A percentile compares a stretch with the other conserved stretches of the same genome.
phyloP scores from a whole-genome alignment of 2,797 vertebrate genomes.

The Clamator glandarius region DNA sequence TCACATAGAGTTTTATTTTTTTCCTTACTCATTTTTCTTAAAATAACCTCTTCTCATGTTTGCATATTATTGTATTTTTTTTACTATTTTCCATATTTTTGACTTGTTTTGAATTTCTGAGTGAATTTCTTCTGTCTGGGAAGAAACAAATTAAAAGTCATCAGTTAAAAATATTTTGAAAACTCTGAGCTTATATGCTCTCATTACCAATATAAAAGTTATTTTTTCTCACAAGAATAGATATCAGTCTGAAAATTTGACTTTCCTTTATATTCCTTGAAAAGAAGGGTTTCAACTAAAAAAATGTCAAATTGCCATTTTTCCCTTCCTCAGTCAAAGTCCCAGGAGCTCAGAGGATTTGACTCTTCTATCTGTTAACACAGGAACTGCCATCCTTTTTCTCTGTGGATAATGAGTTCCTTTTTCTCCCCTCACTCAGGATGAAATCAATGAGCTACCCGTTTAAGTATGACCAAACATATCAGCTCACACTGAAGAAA shows the following conservation, averaged over 20 bases:
- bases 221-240: background rate
- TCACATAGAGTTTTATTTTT: background rate
- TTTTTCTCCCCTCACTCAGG: background rate
- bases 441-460: background rate
- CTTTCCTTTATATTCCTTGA: background rate
- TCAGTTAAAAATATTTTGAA: background rate
- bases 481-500: background rate
- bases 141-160: slow-evolving; percentile 7
- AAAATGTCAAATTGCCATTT: background rate
- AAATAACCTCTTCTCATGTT: background rate
- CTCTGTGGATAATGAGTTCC: background rate
- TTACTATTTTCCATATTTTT: background rate
- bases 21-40: background rate
- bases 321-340: background rate
- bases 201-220: background rate
- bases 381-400: background rate
- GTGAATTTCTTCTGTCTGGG: background rate
- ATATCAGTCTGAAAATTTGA: background rate
- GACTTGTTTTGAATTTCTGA: background rate
- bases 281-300: fast-evolving
- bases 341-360: background rate
- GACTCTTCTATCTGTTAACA: background rate
- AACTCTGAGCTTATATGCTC: background rate
- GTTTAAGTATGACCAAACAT: background rate
- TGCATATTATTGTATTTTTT: background rate